A percentile compares a stretch with the other conserved stretches of the same genome.
phyloP scores from a whole-genome alignment of 1,140 invertebrate genomes.

The Melitaea cinxia region DNA sequence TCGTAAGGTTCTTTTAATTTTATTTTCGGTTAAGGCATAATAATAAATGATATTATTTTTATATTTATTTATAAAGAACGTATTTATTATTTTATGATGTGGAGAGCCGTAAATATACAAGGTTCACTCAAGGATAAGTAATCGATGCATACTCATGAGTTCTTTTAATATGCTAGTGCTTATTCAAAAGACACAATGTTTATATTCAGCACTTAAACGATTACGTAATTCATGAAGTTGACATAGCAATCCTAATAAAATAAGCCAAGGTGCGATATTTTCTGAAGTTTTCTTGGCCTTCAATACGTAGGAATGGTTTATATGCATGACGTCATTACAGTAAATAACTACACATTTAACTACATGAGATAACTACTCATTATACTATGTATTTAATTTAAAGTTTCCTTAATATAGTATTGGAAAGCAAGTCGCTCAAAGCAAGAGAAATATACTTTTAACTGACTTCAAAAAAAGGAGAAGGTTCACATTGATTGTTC shows the following conservation, averaged over 20 bases:
- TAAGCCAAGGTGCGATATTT: slow-evolving; percentile 53
- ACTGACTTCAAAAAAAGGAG: too few relatives aligned
- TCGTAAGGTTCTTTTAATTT: not conserved
- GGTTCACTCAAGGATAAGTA: not conserved
- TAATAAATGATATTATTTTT: not conserved
- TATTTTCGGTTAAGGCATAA: not conserved
- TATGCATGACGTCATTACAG: slow-evolving; percentile 23
- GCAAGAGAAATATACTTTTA: not conserved
- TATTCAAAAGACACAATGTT: slow-evolving; percentile 17
- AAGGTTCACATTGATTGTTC: too few relatives aligned
- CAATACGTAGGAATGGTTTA: slow-evolving; percentile 32
- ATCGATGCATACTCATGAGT: not conserved
- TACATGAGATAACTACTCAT: not conserved
- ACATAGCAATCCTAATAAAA: slow-evolving; percentile 42
- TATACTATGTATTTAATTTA: not conserved
- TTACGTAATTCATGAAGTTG: slow-evolving; percentile 41
- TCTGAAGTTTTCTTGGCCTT: slow-evolving; percentile 61
- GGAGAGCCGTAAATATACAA: too few relatives aligned
- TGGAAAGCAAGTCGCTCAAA: not conserved
- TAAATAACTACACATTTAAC: slow-evolving; percentile 8
- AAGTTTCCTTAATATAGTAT: not conserved
- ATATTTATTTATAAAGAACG: not conserved
- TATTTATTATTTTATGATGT: too few relatives aligned
- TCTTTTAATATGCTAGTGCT: slow-evolving; percentile 17
- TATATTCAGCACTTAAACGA: slow-evolving; percentile 36